Conservation (phyloP, 2,797 vertebrate species). For the Malacoctenus gilli region DNA sequence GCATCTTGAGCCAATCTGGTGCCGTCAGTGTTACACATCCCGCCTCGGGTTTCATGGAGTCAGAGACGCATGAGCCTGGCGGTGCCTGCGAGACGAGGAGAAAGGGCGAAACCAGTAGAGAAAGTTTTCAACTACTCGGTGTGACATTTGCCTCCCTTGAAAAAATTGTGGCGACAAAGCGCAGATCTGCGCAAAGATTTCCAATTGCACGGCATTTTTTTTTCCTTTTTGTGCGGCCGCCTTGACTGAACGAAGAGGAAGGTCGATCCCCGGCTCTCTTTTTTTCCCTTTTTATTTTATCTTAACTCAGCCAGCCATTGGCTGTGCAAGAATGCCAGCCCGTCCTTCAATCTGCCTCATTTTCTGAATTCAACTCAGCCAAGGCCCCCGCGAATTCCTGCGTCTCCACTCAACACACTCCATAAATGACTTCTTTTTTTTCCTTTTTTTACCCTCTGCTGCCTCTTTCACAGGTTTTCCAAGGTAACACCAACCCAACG, state of each 20-base stretch:
- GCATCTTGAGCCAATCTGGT: conserved; percentile 54
- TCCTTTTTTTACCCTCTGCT: too few species aligned
- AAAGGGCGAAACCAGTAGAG: background rate
- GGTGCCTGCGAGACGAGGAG: conserved; percentile 15
- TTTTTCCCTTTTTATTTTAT: background rate
- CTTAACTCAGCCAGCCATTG: background rate
- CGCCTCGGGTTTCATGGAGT: conserved; percentile 59
- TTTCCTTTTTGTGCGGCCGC: background rate
- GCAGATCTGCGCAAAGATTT: background rate
- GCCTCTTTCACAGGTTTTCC: conserved; percentile 84
- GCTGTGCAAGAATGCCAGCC: conserved; percentile 3
- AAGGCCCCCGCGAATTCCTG: conserved; percentile 37
- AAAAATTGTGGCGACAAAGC: background rate
- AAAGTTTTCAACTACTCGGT: background rate
- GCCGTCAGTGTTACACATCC: conserved; percentile 40
- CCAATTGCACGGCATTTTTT: too few species aligned
- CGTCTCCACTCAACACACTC: conserved; percentile 26
- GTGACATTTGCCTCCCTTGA: background rate
- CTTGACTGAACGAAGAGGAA: background rate
- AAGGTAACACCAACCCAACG: conserved; percentile 92
- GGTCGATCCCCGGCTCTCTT: background rate
- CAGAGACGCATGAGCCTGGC: conserved; percentile 11
- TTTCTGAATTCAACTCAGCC: conserved; percentile 29
- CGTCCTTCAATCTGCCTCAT: conserved; percentile 9
- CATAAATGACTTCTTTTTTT: conserved; percentile 28